Percentiles rank a stretch among this genome's conserved stretches.
Conservation (phyloP, 2,888 invertebrate genomes). For the Conomelus anceps region DNA sequence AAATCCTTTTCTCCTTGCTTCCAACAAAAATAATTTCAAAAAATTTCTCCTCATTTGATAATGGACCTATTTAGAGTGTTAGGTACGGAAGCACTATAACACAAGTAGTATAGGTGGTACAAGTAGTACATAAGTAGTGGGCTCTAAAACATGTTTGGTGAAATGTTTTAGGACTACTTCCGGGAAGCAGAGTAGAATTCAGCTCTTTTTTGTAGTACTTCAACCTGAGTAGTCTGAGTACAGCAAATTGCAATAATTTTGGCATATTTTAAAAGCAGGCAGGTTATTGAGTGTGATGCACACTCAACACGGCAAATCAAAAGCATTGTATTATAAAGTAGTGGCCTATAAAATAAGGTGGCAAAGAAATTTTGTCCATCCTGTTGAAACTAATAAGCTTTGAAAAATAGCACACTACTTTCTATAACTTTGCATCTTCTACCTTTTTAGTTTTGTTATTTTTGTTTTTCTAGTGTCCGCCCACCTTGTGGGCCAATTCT, state of each 20-base stretch:
- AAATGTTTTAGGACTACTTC: no score
- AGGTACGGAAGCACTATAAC: no score
- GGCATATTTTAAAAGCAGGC: not conserved
- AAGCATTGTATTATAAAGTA: not conserved
- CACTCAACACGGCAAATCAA: not conserved
- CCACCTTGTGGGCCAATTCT: not conserved
- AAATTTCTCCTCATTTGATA: no score
- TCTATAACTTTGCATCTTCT: not conserved
- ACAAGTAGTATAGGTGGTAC: no score
- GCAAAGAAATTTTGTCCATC: not conserved
- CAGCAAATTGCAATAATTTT: not conserved
- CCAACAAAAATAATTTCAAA: no score
- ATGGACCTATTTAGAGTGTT: no score
- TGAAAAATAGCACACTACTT: not conserved
- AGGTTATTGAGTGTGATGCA: not conserved
- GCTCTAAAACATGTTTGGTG: no score
- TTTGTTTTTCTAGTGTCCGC: not conserved
- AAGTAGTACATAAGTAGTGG: no score
- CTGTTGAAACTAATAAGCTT: not conserved
- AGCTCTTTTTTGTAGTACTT: no score
- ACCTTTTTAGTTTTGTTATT: not conserved
- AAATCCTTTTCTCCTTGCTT: no score
- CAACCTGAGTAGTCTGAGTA: not conserved
- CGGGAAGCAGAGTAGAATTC: no score
- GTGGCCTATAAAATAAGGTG: not conserved